Evolutionary conservation across 2,113 vertebrate genomes (phyloP).

Genomic region (Vombatus ursinus): DNA sequence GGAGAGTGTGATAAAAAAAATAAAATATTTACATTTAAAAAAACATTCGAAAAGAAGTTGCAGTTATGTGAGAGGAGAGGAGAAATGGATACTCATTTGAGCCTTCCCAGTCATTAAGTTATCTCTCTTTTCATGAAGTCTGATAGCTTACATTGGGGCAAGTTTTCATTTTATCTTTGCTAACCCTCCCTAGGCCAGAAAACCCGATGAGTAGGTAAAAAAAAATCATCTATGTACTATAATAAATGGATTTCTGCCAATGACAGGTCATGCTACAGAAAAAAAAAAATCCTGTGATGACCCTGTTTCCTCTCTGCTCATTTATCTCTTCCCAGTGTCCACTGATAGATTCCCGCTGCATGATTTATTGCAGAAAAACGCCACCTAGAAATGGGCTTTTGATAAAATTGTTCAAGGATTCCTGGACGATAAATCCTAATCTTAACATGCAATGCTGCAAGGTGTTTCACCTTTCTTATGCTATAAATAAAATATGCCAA

Average conservation of each 20-base stretch:
- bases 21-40: slow-evolving; percentile 54
- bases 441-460: slow-evolving; percentile 94
- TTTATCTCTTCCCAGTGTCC: slow-evolving; percentile 99
- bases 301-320: slow-evolving; percentile 95
- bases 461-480: slow-evolving; percentile 97
- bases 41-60: slow-evolving; percentile 42
- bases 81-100: slow-evolving; percentile 18
- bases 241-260: slow-evolving; percentile 91
- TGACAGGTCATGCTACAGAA: slow-evolving; percentile 93
- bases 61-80: slow-evolving; percentile 4
- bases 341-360: slow-evolving; percentile 94
- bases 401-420: slow-evolving; percentile 99
- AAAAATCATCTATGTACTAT: slow-evolving; percentile 92
- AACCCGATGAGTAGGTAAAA: slow-evolving; percentile 89
- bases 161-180: slow-evolving; percentile 85
- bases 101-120: slow-evolving; percentile 65
- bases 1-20: slow-evolving; percentile 21
- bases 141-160: slow-evolving; percentile 83
- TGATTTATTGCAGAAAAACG: slow-evolving; percentile 99
- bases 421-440: slow-evolving; percentile 99
- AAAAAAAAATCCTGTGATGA: slow-evolving; percentile 97
- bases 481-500: slow-evolving; percentile 97
- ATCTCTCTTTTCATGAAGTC: slow-evolving; percentile 75
- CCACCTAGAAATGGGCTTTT: slow-evolving; percentile 99
- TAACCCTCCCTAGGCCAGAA: slow-evolving; percentile 87